phyloP scores from a whole-genome alignment of 2,797 vertebrate genomes.

The Sylvilagus floridanus region DNA sequence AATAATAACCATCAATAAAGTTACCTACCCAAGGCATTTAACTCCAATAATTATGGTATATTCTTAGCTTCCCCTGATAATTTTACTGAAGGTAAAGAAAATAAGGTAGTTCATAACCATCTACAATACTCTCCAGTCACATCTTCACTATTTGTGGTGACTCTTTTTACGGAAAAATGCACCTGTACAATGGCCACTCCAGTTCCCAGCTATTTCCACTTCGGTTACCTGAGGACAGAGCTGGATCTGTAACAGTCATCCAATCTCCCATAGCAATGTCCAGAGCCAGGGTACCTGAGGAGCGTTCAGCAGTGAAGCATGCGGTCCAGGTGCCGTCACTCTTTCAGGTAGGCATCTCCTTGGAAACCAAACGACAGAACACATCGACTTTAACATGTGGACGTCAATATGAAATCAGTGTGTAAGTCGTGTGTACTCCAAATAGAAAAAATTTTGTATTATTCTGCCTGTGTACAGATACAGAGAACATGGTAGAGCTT shows the following conservation, averaged over 20 bases:
- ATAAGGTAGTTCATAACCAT: background rate
- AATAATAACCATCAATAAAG: background rate
- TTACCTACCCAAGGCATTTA: conserved; percentile 4
- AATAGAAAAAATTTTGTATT: background rate
- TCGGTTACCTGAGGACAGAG: conserved; percentile 90
- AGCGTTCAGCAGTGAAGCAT: conserved; percentile 87
- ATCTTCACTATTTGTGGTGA: background rate
- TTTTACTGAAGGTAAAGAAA: conserved; percentile 1
- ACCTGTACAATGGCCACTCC: background rate
- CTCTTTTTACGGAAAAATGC: background rate
- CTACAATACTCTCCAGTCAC: background rate
- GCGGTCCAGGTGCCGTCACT: conserved; percentile 83
- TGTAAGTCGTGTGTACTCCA: background rate
- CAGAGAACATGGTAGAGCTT: background rate
- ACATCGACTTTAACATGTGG: conserved; percentile 87
- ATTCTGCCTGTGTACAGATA: background rate
- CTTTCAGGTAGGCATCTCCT: conserved; percentile 89
- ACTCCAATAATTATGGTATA: background rate
- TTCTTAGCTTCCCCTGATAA: conserved; percentile 1
- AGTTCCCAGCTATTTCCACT: background rate
- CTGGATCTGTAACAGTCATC: conserved; percentile 91
- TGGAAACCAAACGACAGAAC: conserved; percentile 88
- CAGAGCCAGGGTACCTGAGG: conserved; percentile 85
- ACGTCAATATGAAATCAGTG: conserved; percentile 61
- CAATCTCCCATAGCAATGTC: conserved; percentile 95